Conservation (phyloP, 1,140 invertebrate genomes). For the Sesamia nonagrioides region DNA sequence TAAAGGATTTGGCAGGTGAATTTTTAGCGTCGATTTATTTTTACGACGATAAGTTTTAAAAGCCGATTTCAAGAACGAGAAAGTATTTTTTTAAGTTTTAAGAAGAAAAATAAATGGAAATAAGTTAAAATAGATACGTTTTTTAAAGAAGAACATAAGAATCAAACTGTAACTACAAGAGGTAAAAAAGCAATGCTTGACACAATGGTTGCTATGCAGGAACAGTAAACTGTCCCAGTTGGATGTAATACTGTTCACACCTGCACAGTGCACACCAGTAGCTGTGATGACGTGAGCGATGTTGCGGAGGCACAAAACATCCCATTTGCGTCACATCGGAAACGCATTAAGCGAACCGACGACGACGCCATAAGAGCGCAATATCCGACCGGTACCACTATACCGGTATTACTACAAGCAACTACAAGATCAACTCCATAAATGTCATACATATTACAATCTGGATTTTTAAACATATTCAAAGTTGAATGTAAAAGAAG, state of each 20-base stretch:
- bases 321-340: slow-evolving; percentile 83
- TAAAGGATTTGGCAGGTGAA: slow-evolving; percentile 62
- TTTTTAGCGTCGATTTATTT: slow-evolving; percentile 71
- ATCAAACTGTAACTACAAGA: not conserved
- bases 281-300: slow-evolving; percentile 23
- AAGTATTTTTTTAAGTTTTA: no score
- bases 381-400: slow-evolving; percentile 75
- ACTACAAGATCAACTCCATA: slow-evolving; percentile 32
- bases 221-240: slow-evolving; percentile 51
- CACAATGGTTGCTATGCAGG: slow-evolving; percentile 19
- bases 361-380: slow-evolving; percentile 75
- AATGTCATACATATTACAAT: slow-evolving; percentile 25
- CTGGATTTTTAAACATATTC: slow-evolving; percentile 11
- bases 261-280: slow-evolving; percentile 55
- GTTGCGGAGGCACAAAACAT: slow-evolving; percentile 69
- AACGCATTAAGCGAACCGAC: slow-evolving; percentile 77
- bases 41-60: slow-evolving; percentile 63
- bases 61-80: no score
- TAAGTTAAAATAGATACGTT: no score
- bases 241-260: slow-evolving; percentile 60
- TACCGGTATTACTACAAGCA: slow-evolving; percentile 47
- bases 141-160: no score
- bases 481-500: not conserved
- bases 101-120: no score
- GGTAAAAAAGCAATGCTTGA: not conserved